phyloP scores from a whole-genome alignment of 2,797 vertebrate species.

The Carapus acus region DNA sequence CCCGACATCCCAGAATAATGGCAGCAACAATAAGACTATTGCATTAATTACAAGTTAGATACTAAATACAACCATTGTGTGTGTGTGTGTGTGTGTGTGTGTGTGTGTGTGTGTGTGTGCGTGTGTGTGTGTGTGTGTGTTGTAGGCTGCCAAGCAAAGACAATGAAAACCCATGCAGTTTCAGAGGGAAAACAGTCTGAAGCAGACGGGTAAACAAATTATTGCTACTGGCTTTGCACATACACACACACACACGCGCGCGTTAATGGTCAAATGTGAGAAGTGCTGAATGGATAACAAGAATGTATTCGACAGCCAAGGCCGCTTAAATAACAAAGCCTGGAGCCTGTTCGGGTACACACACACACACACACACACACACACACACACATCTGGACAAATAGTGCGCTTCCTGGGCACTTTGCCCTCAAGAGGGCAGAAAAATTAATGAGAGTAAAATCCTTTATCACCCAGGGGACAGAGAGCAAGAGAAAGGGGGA shows the following conservation, averaged over 20 bases:
- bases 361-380: constrained; percentile 29
- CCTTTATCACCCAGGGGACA: constrained; percentile 72
- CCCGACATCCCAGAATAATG: constrained; percentile 31
- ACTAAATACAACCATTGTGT: constrained; percentile 38
- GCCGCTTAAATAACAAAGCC: constrained; percentile 63
- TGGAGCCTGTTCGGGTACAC: constrained; percentile 35
- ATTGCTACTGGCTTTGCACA: constrained; percentile 34
- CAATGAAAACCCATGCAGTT: constrained; percentile 23
- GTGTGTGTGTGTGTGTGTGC: constrained; percentile 31
- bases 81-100: constrained; percentile 9
- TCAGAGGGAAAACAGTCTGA: constrained; percentile 34
- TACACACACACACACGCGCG: constrained; percentile 11
- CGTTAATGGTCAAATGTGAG: constrained; percentile 32
- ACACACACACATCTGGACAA: constrained; percentile 9
- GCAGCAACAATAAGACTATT: constrained; percentile 25
- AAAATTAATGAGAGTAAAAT: constrained; percentile 75
- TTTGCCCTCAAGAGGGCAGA: constrained; percentile 66
- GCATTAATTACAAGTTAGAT: constrained; percentile 32
- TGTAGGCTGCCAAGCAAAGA: no score
- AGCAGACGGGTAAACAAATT: constrained; percentile 40
- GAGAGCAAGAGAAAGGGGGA: constrained; percentile 28
- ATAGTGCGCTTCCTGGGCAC: constrained; percentile 59
- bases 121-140: constrained; percentile 8
- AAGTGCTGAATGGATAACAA: constrained; percentile 58
- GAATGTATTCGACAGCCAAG: constrained; percentile 58